Evolutionary conservation across 2,113 vertebrate genomes (phyloP).

Genomic region (Chaenogobius annularis): DNA sequence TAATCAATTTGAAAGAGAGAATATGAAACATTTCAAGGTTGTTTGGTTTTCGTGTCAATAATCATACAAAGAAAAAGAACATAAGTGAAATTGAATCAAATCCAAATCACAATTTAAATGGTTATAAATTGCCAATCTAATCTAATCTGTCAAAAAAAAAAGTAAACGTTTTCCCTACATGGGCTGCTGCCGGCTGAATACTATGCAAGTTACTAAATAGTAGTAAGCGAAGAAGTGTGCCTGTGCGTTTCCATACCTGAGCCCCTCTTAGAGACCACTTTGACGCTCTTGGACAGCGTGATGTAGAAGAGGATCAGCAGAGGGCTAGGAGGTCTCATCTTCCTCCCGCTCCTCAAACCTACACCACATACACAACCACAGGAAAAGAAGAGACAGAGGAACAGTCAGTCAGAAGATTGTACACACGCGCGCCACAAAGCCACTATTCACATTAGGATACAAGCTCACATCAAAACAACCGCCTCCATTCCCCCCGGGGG

Average conservation of each 20-base stretch:
- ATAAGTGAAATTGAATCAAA: background rate
- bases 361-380: conserved; percentile 21
- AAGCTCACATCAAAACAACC: conserved; percentile 24
- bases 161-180: too few species aligned
- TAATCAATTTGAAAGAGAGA: too few species aligned
- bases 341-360: conserved; percentile 68
- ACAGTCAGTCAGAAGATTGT: conserved; percentile 54
- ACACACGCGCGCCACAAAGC: conserved; percentile 9
- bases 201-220: background rate
- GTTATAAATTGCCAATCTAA: background rate
- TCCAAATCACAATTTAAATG: background rate
- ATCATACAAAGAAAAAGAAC: too few species aligned
- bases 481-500: conserved; percentile 32
- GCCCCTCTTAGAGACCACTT: conserved; percentile 76
- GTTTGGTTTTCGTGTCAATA: too few species aligned
- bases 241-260: conserved; percentile 61
- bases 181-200: too few species aligned
- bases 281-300: conserved; percentile 67
- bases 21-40: too few species aligned
- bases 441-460: conserved; percentile 1
- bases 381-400: conserved; percentile 9
- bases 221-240: background rate
- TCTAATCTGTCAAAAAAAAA: background rate
- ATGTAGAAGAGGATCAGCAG: conserved; percentile 74
- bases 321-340: conserved; percentile 77